Base-by-base conservation (phyloP, 53 echinoderm and acorn worm species). In the Crossaster papposus region DNA sequence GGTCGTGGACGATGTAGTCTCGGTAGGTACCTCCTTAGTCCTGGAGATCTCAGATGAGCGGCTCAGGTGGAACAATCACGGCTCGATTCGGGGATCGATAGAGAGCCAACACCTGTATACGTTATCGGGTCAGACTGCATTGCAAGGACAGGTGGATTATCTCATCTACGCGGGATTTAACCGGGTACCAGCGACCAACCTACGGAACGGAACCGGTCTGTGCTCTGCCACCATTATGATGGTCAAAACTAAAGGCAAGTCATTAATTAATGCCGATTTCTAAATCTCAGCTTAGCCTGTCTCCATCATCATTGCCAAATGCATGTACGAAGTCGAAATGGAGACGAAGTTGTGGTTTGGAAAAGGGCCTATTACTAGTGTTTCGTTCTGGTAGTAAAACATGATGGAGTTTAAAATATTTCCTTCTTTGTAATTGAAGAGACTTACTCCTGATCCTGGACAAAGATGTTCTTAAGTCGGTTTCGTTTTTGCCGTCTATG, bases 151-250 rank as follows among this genome's bases (percentile, higher is more conserved):
- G 52, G 65, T 93, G 83, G 99, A 99, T 64, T 93, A 94, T 85
- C 80, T 88, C 36, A 91, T 96, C 30, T 99, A 93, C 85, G 94
- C 94, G 36, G 99, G 99, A 62, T 92, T 99, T 15, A 99, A 99
- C 88, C 88, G 99, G 72, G 99, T 99, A 3, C 99, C 99, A 22
- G 91, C 87, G n/a, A 89, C 87, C 9, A 83, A 54, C 14, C 23
- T 78, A 82, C 89, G 99, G 65, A 85, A 90, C 5, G 99, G 99
- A 29, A 90, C 96, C 26, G 99, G 99, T 79, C 88, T 99, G 1
- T 99, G 98, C 75, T 89, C 92, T 62, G 99, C 95, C 8, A 99
- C 90, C 37, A 88, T 99, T 36, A 86, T 89, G 23, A 84, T 93
- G 87, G 84, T 88, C 20, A 83, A 88, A 58, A 91, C 95, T 64